Base-by-base conservation (phyloP, 2,888 invertebrate species). In the Andrena bucephala region DNA sequence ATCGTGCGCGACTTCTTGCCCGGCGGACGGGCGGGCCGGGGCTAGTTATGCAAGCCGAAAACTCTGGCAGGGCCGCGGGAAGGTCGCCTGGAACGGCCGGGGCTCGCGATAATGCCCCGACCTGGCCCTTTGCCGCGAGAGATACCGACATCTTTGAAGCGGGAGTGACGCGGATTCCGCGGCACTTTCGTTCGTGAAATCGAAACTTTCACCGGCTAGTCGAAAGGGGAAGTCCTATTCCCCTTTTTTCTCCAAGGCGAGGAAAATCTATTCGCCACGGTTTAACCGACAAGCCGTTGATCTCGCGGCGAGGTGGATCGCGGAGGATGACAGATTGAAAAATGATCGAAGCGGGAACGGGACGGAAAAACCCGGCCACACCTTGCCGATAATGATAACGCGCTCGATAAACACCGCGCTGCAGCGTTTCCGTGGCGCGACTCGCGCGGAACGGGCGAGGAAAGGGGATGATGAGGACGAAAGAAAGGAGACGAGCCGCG, bases 1-100 rank as follows among this genome's bases (percentile, higher is more conserved):
- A 90, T 89, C 90, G 85, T 85, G 85, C 85, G 85, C 88, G 85
- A 85, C 88, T 91, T 90, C 89, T 87, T 88, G 81, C 71, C 87
- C 86, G 82, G 70, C 77, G 83, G 85, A 88, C 78, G 88, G 85
- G 86, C 78, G 88, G 87, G 86, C 82, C 87, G 81, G 83, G 77
- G 20, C 68, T 84, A 85, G 91, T 91, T 91, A 91, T 88, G 91
- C 90, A 89, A 90, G 90, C 81, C 80, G 80, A 79, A 75, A 81
- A 69, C 33, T 67, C 59, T 63, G 10, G 24, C 79, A 70, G 84
- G 77, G 85, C 73, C 77, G 77, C 52, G 57, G 69, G 85, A 87
- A 87, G 87, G 84, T 70, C 85, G 75, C 42, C 29, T n/a, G 6
- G 24, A 7, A 50, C 69, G 62, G 60, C 36, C 62, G 10, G 52